Base-by-base conservation (phyloP, 2,888 invertebrate species). In the Patella pellucida region DNA sequence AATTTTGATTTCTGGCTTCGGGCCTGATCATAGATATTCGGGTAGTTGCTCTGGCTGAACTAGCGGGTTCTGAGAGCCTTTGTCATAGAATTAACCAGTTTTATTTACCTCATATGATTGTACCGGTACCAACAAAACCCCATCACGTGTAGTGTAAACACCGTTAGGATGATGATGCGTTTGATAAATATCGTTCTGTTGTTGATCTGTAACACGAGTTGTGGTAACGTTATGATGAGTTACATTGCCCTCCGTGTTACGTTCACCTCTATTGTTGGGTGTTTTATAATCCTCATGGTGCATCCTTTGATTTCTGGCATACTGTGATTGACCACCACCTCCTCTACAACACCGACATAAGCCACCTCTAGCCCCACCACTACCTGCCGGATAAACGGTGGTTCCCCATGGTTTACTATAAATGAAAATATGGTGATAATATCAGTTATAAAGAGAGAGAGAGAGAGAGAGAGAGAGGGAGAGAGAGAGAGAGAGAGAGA, bases 91-190 rank as follows among this genome's bases (percentile, higher is more conserved):
- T 41, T 41, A 41, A 9, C 41, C 41, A 41, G 7, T 41, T 41
- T 41, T 7, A 41, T 41, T 62, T n/a, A 62, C 62, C 62, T 62
- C 62, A 62, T 62, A 62, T 62, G 62, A 23, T 62, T 62, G 11
- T 15, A 62, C 62, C 12, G 62, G 62, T 23, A 62, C 62, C 23
- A 62, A 19, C 11, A 62, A 23, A 12, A 62, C 19, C 23, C 62
- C 62, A 62, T 62, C 62, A 19, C 14, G 11, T 12, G 62, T 62
- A 62, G 62, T 62, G 23, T 62, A 62, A 19, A 62, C 62, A 23
- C 62, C 62, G 3, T 62, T 19, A 62, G 62, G 62, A 12, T 23
- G 19, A 12, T 62, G 19, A 23, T 62, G 14, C 19, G 23, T 11
- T 23, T 62, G 62, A 5, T 62, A 23, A 23, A 62, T 23, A 11